Base-by-base conservation (phyloP, 2,113 vertebrate genomes). In the Alligator mississippiensis region DNA sequence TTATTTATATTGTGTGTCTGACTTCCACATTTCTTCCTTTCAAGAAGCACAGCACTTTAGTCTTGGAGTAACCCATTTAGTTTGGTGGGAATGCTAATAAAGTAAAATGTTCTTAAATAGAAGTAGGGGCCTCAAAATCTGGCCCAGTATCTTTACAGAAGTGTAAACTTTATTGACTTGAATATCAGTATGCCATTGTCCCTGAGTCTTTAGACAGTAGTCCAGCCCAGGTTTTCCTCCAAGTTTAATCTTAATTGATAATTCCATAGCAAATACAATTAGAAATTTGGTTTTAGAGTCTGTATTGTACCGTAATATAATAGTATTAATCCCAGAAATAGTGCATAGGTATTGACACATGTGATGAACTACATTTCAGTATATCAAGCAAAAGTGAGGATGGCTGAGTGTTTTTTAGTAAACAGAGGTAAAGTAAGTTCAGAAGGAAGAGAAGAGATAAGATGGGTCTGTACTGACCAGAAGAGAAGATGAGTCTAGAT, bases 81-180 rank as follows among this genome's bases (percentile, higher is more conserved):
- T 68, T 68, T 17, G 18, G 16, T 68, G 14, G 64, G 10, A n/a
- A 30, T 68, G 27, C 19, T 68, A 68, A 68, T 72, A 62, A 85
- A 93, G 80, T 70, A 17, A 38, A 54, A 80, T 11, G 2, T 1
- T 6, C 2, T 28, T 64, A 3, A 16, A 59, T 3, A 15, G 3
- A 77, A 93, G 82, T 4, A 3, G 86, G 77, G 0, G 1, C 28
- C 18, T 5, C 2, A 1, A 5, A 7, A 3, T 24, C 34, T 68
- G 5, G 4, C 8, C 16, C 57, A 3, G 0, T 15, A 5, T 60
- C 85, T 1, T 1, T 11, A 0, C 2, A 1, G 34, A 76, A 28
- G 3, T 30, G 28, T 47, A 47, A 21, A 16, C 19, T 30, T 13
- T 27, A 28, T 77, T 9, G 61, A 14, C 28, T 84, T 12, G 11